Evolutionary conservation across 1,140 invertebrate species (phyloP).

Genomic region (Drosophila willistoni): DNA sequence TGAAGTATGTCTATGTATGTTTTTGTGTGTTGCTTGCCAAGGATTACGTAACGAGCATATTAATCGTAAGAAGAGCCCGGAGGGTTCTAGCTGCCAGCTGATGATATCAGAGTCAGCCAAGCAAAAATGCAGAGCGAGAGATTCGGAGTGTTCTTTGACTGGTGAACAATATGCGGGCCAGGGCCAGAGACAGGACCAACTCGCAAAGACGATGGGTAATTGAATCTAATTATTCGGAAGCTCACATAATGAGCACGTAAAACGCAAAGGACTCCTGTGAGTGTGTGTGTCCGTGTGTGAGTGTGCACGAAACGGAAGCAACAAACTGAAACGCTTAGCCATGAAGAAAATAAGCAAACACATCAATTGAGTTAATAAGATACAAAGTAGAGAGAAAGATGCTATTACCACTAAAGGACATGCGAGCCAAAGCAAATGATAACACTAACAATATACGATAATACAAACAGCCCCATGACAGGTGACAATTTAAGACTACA

Average conservation of each 20-base stretch:
- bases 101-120: neutral
- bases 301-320: conserved; percentile 30
- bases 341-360: conserved; percentile 51
- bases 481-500: neutral
- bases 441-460: neutral
- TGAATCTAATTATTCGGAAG: conserved; percentile 80
- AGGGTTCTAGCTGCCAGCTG: neutral
- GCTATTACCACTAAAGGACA: conserved; percentile 31
- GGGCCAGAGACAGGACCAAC: neutral
- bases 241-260: conserved; percentile 76
- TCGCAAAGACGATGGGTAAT: conserved; percentile 53
- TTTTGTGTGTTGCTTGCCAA: conserved; percentile 2
- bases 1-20: neutral
- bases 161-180: neutral
- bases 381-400: conserved; percentile 21
- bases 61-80: neutral
- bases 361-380: conserved; percentile 62
- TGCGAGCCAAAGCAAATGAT: neutral
- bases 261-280: conserved; percentile 39
- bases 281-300: conserved; percentile 3
- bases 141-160: conserved; percentile 3
- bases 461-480: neutral
- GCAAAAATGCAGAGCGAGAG: no score
- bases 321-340: conserved; percentile 36
- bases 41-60: conserved; percentile 7